Conservation (phyloP, 2,797 vertebrate genomes). For the Sarcoramphus papa region DNA sequence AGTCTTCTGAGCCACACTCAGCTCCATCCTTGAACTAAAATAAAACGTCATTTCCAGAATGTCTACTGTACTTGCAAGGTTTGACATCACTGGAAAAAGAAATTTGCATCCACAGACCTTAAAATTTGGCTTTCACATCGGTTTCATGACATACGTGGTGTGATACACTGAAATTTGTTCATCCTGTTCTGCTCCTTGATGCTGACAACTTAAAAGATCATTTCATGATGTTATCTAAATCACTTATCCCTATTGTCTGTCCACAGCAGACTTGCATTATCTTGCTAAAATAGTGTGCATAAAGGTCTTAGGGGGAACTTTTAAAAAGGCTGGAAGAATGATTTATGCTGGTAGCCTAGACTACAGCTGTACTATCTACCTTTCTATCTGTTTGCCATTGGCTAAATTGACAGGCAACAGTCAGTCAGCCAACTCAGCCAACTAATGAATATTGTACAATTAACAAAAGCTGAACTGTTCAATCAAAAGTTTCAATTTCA, state of each 20-base stretch:
- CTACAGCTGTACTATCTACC: fast-evolving
- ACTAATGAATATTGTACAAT: neutral
- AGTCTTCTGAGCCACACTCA: neutral
- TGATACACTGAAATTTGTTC: neutral
- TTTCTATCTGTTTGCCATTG: neutral
- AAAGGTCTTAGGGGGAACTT: neutral
- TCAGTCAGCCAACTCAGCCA: neutral
- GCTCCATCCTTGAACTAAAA: neutral
- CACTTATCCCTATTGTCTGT: neutral
- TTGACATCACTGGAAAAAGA: neutral
- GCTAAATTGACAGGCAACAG: neutral
- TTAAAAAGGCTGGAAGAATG: neutral
- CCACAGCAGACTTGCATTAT: neutral
- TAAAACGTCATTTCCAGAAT: neutral
- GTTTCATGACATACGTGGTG: fast-evolving
- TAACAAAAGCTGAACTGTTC: neutral
- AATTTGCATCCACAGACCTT: neutral
- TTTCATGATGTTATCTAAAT: neutral
- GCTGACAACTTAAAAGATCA: neutral
- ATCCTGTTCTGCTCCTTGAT: neutral
- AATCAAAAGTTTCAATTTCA: neutral
- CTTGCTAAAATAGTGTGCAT: neutral
- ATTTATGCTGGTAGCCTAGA: neutral
- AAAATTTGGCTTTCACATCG: neutral
- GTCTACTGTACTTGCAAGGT: neutral